phyloP scores from a whole-genome alignment of 2,888 invertebrate genomes.

The Raillietiella orientalis region DNA sequence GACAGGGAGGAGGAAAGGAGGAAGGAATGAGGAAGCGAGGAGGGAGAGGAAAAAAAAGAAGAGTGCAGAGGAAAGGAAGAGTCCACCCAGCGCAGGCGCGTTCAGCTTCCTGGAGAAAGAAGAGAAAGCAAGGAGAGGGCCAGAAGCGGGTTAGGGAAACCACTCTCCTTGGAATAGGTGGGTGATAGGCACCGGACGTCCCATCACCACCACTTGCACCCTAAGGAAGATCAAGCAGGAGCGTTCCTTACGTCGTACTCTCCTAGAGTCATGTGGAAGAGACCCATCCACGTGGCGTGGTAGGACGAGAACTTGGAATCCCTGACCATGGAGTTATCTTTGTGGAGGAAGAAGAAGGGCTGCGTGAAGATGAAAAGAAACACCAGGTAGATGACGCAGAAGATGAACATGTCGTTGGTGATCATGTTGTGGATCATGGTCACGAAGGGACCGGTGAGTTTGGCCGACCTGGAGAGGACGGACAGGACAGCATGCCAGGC shows the following conservation, averaged over 20 bases:
- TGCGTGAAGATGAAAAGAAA: conserved; percentile 86
- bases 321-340: conserved; percentile 47
- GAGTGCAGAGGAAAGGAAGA: no score
- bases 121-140: no score
- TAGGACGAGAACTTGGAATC: conserved; percentile 50
- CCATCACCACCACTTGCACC: no score
- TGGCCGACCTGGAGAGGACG: conserved; percentile 34
- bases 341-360: conserved; percentile 77
- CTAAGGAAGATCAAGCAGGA: no score
- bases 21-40: no score
- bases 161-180: no score
- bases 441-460: conserved; percentile 88
- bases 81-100: no score
- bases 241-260: conserved; percentile 81
- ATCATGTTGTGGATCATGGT: conserved; percentile 99
- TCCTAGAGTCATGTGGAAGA: conserved; percentile 88
- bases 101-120: no score
- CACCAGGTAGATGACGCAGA: conserved; percentile 83
- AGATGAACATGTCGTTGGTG: conserved; percentile 91
- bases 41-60: no score
- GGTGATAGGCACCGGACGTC: no score
- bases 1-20: no score
- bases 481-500: conserved; percentile 4
- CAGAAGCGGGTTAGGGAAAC: no score
- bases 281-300: conserved; percentile 78